A percentile compares a stretch with the other conserved stretches of the same genome.
Evolutionary conservation across 2,888 invertebrate genomes (phyloP).

Genomic region (Eilema depressum): DNA sequence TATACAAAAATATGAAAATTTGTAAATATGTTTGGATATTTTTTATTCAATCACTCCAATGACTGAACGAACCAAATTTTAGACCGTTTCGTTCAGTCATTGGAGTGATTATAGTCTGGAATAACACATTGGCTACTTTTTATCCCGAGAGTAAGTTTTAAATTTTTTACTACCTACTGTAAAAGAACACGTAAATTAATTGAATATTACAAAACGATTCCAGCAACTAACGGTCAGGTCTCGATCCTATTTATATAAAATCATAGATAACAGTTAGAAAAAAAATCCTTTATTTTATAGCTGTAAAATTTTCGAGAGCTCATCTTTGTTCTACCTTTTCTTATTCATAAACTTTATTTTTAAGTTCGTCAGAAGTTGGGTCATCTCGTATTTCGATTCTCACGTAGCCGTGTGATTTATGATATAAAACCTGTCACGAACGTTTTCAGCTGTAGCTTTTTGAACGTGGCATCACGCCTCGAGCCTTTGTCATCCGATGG

Average conservation of each 20-base stretch:
- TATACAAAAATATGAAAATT: too few species aligned
- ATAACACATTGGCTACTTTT: too few species aligned
- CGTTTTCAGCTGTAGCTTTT: slow-evolving; percentile 50
- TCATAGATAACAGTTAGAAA: not conserved
- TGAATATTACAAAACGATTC: too few species aligned
- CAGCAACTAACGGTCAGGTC: not conserved
- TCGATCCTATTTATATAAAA: not conserved
- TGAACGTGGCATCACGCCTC: slow-evolving; percentile 56
- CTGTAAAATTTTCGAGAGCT: not conserved
- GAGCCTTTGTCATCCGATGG: slow-evolving; percentile 53
- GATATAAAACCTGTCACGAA: slow-evolving; percentile 52
- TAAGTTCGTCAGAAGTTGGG: slow-evolving; percentile 60
- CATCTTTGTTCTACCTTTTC: slow-evolving; percentile 4
- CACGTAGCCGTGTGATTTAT: slow-evolving; percentile 67
- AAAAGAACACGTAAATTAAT: too few species aligned
- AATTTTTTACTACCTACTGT: too few species aligned
- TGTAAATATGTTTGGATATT: not conserved
- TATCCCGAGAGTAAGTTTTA: too few species aligned
- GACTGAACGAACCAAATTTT: too few species aligned
- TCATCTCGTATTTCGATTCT: slow-evolving; percentile 61
- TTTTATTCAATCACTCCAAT: not conserved
- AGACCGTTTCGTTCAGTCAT: too few species aligned
- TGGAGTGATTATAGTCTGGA: too few species aligned
- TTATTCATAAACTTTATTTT: slow-evolving; percentile 45
- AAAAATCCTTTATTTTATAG: not conserved